These are phyloP conservation scores for Cecropterus lyciades DNA, from an alignment of 1,140 invertebrate genomes.

Conservation along the genomic window DNA sequence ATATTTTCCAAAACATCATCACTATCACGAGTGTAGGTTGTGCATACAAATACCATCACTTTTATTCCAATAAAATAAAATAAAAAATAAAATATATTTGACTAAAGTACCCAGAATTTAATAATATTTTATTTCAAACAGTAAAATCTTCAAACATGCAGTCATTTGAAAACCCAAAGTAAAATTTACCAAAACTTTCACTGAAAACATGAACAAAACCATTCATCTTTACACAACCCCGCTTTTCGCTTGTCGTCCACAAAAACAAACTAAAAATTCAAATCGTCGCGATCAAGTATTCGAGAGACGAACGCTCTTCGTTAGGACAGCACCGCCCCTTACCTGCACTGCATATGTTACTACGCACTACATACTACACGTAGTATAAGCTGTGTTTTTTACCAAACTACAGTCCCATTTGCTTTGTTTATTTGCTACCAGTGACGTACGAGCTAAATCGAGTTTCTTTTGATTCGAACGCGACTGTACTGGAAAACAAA, in stretches of 20 bases:
- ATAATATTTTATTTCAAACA: too few relatives aligned
- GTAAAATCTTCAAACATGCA: too few relatives aligned
- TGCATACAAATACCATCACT: too few relatives aligned
- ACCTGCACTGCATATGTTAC: slow-evolving; percentile 81
- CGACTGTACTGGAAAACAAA: slow-evolving; percentile 63
- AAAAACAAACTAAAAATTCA: slow-evolving; percentile 63
- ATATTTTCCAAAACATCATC: too few relatives aligned
- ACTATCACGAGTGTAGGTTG: too few relatives aligned
- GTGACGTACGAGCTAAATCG: slow-evolving; percentile 75
- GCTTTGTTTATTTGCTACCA: slow-evolving; percentile 79
- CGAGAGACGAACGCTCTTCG: slow-evolving; percentile 64
- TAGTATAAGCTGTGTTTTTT: slow-evolving; percentile 55
- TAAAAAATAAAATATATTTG: too few relatives aligned
- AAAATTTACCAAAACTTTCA: slow-evolving; percentile 6
- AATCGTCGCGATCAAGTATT: slow-evolving; percentile 72
- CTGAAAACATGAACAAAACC: slow-evolving; percentile 24
- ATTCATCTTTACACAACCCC: slow-evolving; percentile 15
- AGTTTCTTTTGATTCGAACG: slow-evolving; percentile 77
- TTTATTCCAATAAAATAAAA: too few relatives aligned
- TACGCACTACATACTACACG: slow-evolving; percentile 42
- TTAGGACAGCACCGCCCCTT: slow-evolving; percentile 64
- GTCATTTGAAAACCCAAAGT: background rate
- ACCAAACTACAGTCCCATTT: slow-evolving; percentile 69
- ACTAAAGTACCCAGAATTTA: too few relatives aligned
- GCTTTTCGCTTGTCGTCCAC: slow-evolving; percentile 34